Conservation (phyloP, 2,113 vertebrate genomes). For the Apus apus region DNA sequence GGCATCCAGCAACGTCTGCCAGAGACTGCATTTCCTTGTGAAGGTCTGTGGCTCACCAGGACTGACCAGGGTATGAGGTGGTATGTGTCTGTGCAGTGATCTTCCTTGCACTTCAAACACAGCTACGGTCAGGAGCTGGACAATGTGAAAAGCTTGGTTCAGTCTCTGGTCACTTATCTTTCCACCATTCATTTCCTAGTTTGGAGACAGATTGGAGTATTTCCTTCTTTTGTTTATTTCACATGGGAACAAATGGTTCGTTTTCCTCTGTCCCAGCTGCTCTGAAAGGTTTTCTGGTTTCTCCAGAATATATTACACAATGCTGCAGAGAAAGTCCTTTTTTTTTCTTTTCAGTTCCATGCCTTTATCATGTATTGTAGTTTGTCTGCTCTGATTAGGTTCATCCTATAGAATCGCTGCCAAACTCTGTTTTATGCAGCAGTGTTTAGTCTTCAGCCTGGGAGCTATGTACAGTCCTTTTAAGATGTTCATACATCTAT, state of each 20-base stretch:
- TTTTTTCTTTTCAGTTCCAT: constrained; percentile 15
- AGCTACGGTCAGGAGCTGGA: constrained; percentile 16
- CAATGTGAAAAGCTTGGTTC: constrained; percentile 2
- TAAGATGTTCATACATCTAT: constrained; percentile 57
- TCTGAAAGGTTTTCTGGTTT: constrained; percentile 57
- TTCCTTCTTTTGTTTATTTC: constrained; percentile 55
- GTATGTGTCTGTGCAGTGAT: not conserved
- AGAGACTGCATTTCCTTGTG: not conserved
- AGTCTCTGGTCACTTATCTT: constrained; percentile 17
- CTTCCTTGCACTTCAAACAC: not conserved
- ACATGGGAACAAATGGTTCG: constrained; percentile 33
- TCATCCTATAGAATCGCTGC: constrained; percentile 57
- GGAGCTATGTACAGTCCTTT: constrained; percentile 54
- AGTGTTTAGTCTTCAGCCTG: constrained; percentile 70
- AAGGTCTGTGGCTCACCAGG: not conserved
- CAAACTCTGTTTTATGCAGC: constrained; percentile 59
- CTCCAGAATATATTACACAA: constrained; percentile 51
- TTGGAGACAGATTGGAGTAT: constrained; percentile 31
- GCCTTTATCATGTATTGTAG: constrained; percentile 55
- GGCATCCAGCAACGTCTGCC: not conserved
- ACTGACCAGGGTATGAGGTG: not conserved
- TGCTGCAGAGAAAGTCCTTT: constrained; percentile 9
- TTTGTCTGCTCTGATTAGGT: constrained; percentile 63
- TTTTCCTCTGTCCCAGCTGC: constrained; percentile 42
- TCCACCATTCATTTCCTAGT: constrained; percentile 35